Percentiles rank a stretch among this genome's conserved stretches.
phyloP scores from a whole-genome alignment of 2,888 invertebrate genomes.

The Chironomus tentans region DNA sequence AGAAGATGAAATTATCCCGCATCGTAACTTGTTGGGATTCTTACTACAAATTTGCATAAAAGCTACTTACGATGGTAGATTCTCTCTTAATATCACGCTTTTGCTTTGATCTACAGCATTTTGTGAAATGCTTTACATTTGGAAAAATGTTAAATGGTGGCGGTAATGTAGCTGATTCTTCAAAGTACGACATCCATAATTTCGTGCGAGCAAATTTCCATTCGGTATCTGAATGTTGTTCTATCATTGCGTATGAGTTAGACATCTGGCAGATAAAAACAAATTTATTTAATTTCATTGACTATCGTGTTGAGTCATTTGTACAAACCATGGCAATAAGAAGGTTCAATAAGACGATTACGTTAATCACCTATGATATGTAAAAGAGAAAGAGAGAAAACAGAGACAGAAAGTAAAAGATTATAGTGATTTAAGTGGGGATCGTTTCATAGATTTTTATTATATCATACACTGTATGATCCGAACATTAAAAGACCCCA shows the following conservation, averaged over 20 bases:
- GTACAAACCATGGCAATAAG: slow-evolving; percentile 74
- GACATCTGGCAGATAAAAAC: slow-evolving; percentile 54
- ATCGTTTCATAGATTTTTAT: no score
- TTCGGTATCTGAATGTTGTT: slow-evolving; percentile 85
- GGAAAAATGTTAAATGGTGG: slow-evolving; percentile 92
- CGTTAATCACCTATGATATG: slow-evolving; percentile 54
- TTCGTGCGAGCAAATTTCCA: slow-evolving; percentile 95
- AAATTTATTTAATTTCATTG: neutral
- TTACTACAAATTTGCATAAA: neutral
- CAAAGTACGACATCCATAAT: slow-evolving; percentile 94
- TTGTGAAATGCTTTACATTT: slow-evolving; percentile 68
- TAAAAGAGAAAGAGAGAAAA: no score
- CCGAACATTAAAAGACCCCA: slow-evolving; percentile 96
- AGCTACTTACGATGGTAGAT: slow-evolving; percentile 35
- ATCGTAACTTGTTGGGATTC: no score
- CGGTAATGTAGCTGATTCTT: slow-evolving; percentile 80
- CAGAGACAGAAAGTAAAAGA: no score
- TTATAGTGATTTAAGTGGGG: no score
- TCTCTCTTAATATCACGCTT: slow-evolving; percentile 43
- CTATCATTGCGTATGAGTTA: slow-evolving; percentile 87
- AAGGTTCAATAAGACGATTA: slow-evolving; percentile 85
- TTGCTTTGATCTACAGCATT: slow-evolving; percentile 51
- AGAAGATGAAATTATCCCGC: no score
- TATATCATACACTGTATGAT: slow-evolving; percentile 66
- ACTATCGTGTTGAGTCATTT: neutral